Evolutionary conservation across 2,888 invertebrate genomes (phyloP).

Genomic region (Dicranocentrus wangi): DNA sequence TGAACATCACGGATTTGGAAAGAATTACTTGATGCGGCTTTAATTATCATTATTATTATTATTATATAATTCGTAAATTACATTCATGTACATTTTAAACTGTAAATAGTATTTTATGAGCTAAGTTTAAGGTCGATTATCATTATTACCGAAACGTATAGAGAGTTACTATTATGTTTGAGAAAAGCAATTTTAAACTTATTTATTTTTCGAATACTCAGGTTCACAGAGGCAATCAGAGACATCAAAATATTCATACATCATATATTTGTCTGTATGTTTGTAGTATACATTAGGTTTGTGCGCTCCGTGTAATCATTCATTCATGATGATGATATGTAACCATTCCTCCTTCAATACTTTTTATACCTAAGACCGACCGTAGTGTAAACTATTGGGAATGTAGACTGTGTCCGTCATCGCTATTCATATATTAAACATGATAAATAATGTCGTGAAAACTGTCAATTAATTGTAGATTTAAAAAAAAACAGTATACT

Average conservation of each 20-base stretch:
- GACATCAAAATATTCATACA: constrained; percentile 28
- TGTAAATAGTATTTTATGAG: constrained; percentile 51
- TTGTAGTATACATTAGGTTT: not conserved
- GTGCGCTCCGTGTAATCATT: not conserved
- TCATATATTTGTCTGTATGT: not conserved
- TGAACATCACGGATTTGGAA: not conserved
- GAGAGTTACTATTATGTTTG: not conserved
- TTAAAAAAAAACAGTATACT: not conserved
- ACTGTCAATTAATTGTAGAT: not conserved
- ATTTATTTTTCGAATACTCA: constrained; percentile 54
- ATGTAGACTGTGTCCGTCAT: not conserved
- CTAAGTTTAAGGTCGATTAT: not conserved
- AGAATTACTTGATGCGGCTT: constrained; percentile 17
- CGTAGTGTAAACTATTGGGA: not conserved
- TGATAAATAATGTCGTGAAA: not conserved
- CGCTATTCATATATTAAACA: not conserved
- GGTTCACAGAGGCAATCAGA: constrained; percentile 53
- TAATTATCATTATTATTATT: constrained; percentile 32
- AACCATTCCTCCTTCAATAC: constrained; percentile 39
- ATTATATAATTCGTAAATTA: not conserved
- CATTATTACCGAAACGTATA: not conserved
- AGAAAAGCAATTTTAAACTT: not conserved
- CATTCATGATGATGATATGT: not conserved
- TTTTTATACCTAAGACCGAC: constrained; percentile 14
- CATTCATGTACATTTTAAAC: constrained; percentile 38